Base-by-base conservation (phyloP, 2,113 vertebrate species). In the Romanogobio albipinnatus region DNA sequence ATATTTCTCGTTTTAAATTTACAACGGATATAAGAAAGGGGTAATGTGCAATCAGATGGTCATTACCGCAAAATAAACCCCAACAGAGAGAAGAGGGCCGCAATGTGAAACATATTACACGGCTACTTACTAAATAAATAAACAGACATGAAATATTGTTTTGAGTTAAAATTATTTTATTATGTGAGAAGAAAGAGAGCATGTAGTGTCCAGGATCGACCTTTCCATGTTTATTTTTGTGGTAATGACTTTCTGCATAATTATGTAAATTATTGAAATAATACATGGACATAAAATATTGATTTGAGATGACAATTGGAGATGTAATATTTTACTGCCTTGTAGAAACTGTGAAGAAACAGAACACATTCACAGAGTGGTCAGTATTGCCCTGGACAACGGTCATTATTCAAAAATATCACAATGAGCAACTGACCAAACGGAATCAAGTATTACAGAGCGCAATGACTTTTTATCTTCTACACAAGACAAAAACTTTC, bases 61-160 rank as follows among this genome's bases (percentile, higher is more conserved):
- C 71, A 74, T 74, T 74, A 73, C 9, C 1, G 3, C 39, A 24
- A 73, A 73, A 73, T 73, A 24, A 47, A 73, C 70, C 19, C 43
- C 70, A 24, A 73, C 70, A 73, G 70, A 73, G 43, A 47, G 43
- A 73, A 47, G 39, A 45, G 68, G 68, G 39, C 10, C 5, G 4
- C 2, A 2, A n/a, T n/a, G 22, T 47, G 70, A 73, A 73, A 73
- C 10, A 47, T 73, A 73, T 73, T 73, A 73, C 70, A 73, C 1
- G 11, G 39, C 39, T 45, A 47, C 43, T 73, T 73, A 24, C 10
- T 73, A 24, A n/a, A 45, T 73, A 73, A 73, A 73, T 45, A 11
- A 26, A 62, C 24, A 11, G 39, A 24, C 22, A 73, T 73, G 39
- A 73, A 73, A 24, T 74, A 74, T 74, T 74, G 71, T 49, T 74